Evolutionary conservation across 2,113 vertebrate species (phyloP).

Genomic region (Labeo rohita): DNA sequence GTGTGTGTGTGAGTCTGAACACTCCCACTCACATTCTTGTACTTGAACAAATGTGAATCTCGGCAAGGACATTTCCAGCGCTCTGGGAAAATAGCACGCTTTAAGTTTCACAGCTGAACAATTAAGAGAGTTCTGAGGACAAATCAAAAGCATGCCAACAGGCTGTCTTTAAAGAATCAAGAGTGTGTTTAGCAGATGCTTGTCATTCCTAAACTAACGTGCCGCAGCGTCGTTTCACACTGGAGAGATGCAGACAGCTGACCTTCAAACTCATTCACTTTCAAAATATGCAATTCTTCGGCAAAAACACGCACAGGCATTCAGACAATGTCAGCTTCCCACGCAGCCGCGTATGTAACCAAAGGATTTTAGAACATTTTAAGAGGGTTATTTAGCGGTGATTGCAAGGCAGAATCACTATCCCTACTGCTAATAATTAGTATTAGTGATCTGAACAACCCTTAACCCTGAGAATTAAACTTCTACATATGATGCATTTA

Average conservation of each 20-base stretch:
- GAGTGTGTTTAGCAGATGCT: slow-evolving; percentile 21
- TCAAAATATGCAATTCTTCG: slow-evolving; percentile 32
- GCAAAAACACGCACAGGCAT: slow-evolving; percentile 23
- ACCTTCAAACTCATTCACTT: slow-evolving; percentile 39
- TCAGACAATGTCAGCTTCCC: neutral
- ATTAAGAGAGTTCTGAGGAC: slow-evolving; percentile 36
- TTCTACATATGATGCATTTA: neutral
- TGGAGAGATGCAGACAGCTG: slow-evolving; percentile 33
- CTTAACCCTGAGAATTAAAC: neutral
- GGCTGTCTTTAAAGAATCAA: slow-evolving; percentile 32
- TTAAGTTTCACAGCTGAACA: slow-evolving; percentile 45
- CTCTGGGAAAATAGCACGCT: slow-evolving; percentile 14
- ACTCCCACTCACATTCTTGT: slow-evolving; percentile 41
- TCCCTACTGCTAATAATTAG: neutral
- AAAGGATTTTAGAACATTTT: neutral
- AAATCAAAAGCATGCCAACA: slow-evolving; percentile 34
- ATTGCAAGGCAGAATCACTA: neutral
- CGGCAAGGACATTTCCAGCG: slow-evolving; percentile 27
- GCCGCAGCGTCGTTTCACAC: slow-evolving; percentile 33
- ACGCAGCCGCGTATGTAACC: neutral
- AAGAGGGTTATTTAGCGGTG: neutral
- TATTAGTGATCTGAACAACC: neutral
- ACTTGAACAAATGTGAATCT: slow-evolving; percentile 34
- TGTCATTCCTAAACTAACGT: slow-evolving; percentile 23
- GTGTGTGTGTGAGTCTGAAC: slow-evolving; percentile 16